Conservation (phyloP, 2,113 vertebrate genomes). For the Ivindomyrus marchei region DNA sequence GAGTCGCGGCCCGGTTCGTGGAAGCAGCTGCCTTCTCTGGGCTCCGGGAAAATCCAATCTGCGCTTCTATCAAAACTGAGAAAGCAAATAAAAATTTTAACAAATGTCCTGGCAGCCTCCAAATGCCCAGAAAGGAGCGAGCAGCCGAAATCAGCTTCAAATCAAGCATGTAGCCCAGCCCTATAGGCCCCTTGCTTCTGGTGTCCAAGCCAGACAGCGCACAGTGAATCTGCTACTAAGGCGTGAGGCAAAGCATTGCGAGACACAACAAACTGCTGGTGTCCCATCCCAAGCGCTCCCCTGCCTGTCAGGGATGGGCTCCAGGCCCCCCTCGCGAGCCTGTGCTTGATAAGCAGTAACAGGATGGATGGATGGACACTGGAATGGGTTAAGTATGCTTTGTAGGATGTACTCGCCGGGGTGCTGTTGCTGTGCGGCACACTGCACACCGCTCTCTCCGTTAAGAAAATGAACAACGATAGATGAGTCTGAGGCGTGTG, state of each 20-base stretch:
- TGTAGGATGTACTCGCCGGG: not conserved
- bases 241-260: slow-evolving; percentile 16
- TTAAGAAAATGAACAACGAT: not conserved
- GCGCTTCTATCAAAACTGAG: slow-evolving; percentile 27
- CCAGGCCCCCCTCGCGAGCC: not conserved
- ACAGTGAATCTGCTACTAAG: slow-evolving; percentile 25
- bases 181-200: slow-evolving; percentile 4
- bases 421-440: not conserved
- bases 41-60: slow-evolving; percentile 39
- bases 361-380: not conserved
- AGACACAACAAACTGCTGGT: slow-evolving; percentile 9
- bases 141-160: slow-evolving; percentile 21
- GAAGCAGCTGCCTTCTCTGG: slow-evolving; percentile 24
- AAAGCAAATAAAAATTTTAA: slow-evolving; percentile 34
- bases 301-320: not conserved
- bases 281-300: not conserved
- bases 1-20: slow-evolving; percentile 13
- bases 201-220: not conserved
- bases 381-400: not conserved
- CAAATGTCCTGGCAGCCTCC: slow-evolving; percentile 17
- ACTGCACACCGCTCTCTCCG: not conserved
- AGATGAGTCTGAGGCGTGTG: not conserved
- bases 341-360: not conserved
- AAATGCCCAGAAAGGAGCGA: slow-evolving; percentile 22
- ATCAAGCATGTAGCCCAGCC: slow-evolving; percentile 19